Evolutionary conservation across 1,140 invertebrate genomes (phyloP).

Genomic region (Drosophila trapezifrons): DNA sequence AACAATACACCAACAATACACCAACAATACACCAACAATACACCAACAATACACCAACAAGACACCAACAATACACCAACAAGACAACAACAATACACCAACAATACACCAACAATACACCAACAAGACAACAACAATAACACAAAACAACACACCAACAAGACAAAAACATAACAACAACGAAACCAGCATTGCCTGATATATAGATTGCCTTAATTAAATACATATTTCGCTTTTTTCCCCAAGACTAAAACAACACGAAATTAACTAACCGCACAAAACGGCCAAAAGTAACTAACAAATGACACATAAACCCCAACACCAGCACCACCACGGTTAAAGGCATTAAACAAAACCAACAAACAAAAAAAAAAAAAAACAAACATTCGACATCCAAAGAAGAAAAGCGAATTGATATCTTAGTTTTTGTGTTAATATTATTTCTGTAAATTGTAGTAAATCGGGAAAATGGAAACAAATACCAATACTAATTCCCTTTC

Average conservation of each 20-base stretch:
- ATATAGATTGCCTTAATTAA: slow-evolving; percentile 24
- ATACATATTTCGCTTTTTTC: slow-evolving; percentile 24
- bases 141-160: slow-evolving; percentile 41
- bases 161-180: slow-evolving; percentile 38
- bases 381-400: slow-evolving; percentile 3
- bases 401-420: slow-evolving; percentile 1
- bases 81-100: slow-evolving; percentile 5
- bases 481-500: slow-evolving; percentile 3
- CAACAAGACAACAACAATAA: slow-evolving; percentile 13
- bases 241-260: slow-evolving; percentile 19
- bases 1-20: no score
- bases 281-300: slow-evolving; percentile 39
- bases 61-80: slow-evolving; percentile 1
- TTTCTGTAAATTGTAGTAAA: slow-evolving; percentile 10
- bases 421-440: slow-evolving; percentile 22
- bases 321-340: slow-evolving; percentile 14
- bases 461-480: not conserved
- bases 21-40: no score
- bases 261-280: slow-evolving; percentile 33
- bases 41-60: no score
- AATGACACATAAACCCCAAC: slow-evolving; percentile 22
- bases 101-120: not conserved
- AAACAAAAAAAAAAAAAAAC: not conserved
- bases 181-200: slow-evolving; percentile 19
- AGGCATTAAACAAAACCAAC: slow-evolving; percentile 9